These are phyloP conservation scores for Monomorium pharaonis DNA, from an alignment of 1,140 invertebrate species.

Conservation along the genomic window DNA sequence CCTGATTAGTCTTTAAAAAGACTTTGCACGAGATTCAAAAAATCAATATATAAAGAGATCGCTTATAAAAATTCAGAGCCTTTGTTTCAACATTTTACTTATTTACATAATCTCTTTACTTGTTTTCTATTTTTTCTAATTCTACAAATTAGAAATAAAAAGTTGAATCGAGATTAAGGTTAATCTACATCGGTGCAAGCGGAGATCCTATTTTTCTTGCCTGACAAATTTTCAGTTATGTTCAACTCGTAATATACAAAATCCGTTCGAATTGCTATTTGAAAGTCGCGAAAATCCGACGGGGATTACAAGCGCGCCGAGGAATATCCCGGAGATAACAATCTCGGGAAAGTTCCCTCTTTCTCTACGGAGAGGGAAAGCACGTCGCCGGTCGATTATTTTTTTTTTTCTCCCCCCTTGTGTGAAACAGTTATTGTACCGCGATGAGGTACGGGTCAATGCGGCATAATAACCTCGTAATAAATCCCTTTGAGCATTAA, in stretches of 20 bases:
- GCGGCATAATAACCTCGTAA: slow-evolving; percentile 65
- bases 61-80: neutral
- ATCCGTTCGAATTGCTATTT: neutral
- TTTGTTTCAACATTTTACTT: neutral
- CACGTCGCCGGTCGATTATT: slow-evolving; percentile 26
- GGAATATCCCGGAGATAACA: neutral
- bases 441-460: slow-evolving; percentile 31
- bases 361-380: slow-evolving; percentile 2
- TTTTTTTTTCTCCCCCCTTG: neutral
- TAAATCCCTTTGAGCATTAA: slow-evolving; percentile 65
- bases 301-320: neutral
- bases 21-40: neutral
- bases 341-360: slow-evolving; percentile 35
- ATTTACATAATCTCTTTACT: neutral
- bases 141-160: too few relatives aligned
- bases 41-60: neutral
- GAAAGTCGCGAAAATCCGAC: neutral
- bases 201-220: neutral
- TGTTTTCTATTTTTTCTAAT: too few relatives aligned
- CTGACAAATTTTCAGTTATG: neutral
- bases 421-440: slow-evolving; percentile 33
- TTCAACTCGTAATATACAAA: neutral
- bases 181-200: too few relatives aligned
- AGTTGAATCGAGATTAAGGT: too few relatives aligned
- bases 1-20: neutral